Base-by-base conservation (phyloP, 2,888 invertebrate species). In the Galerucella pusilla region DNA sequence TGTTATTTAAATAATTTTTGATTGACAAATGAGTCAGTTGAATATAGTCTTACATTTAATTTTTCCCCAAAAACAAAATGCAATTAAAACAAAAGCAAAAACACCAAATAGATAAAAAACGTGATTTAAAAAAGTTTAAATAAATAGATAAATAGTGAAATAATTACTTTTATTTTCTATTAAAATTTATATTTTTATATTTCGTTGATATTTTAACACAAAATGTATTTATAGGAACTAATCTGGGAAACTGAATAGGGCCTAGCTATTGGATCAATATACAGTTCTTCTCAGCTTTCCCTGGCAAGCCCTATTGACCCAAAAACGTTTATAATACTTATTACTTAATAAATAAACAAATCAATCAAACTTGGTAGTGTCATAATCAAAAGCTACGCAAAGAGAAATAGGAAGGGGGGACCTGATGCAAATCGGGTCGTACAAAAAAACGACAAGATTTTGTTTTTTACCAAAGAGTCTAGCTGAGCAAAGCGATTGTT, bases 391-490 rank as follows among this genome's bases (percentile, higher is more conserved):
- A 57, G 57, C 49, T 14, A 49, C n/a, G 20, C 7, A 54, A n/a
- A n/a, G 7, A 54, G 16, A 14, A 54, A 54, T 14, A n/a, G 5
- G 54, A 54, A 54, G 54, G n/a, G 12, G 52, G 54, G 54, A 16
- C 10, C 12, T n/a, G n/a, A 42, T 35, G 42, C 63, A 42, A 35
- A 35, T n/a, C 10, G n/a, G 60, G 60, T 60, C 60, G 60, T 6
- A 11, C 52, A 20, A 60, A 60, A 60, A 60, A 28, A 60, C 28
- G 63, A 14, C 63, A 16, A 42, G 74, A 70, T 74, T 74, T 74
- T 74, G 74, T 74, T 74, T 74, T 74, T 74, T 66, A 70, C 70
- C 46, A 70, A 63, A 65, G 20, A 60, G 46, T 46, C 64, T 35
- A 61, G 25, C 52, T 42, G 14, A 28, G 61, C 10, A 61, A 10